These are phyloP conservation scores for Parambassis ranga DNA, from an alignment of 2,797 vertebrate genomes.

Conservation along the genomic window DNA sequence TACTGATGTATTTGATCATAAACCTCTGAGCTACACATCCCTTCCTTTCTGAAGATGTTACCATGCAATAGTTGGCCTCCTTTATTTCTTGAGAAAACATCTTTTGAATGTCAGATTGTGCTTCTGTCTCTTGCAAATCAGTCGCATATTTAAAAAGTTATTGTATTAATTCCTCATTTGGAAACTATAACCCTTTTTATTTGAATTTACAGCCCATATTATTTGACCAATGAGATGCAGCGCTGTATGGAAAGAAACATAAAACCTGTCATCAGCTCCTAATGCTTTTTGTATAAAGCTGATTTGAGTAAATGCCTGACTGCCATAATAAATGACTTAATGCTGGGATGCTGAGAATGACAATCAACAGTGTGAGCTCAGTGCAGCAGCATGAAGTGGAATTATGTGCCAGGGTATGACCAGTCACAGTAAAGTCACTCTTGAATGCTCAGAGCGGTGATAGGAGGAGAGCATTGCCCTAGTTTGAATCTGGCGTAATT, in stretches of 20 bases:
- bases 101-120: not conserved
- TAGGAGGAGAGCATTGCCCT: constrained; percentile 64
- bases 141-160: not conserved
- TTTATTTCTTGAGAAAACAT: constrained; percentile 1
- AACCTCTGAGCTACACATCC: constrained; percentile 22
- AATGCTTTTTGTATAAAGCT: constrained; percentile 18
- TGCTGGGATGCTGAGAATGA: constrained; percentile 9
- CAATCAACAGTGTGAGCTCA: constrained; percentile 17
- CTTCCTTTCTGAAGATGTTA: constrained; percentile 11
- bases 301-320: not conserved
- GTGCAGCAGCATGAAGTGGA: constrained; percentile 30
- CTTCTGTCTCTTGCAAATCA: not conserved
- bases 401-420: constrained; percentile 47
- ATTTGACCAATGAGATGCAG: too few species aligned
- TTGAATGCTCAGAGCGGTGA: constrained; percentile 45
- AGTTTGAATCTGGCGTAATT: constrained; percentile 71
- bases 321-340: constrained; percentile 18
- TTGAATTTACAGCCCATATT: too few species aligned
- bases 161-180: not conserved
- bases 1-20: constrained; percentile 48
- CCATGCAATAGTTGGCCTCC: not conserved
- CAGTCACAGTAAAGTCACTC: constrained; percentile 52
- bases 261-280: not conserved
- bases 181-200: not conserved
- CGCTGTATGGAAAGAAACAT: too few species aligned